Conservation (phyloP, 2,113 vertebrate genomes). For the Dolichallabes microphthalmus region DNA sequence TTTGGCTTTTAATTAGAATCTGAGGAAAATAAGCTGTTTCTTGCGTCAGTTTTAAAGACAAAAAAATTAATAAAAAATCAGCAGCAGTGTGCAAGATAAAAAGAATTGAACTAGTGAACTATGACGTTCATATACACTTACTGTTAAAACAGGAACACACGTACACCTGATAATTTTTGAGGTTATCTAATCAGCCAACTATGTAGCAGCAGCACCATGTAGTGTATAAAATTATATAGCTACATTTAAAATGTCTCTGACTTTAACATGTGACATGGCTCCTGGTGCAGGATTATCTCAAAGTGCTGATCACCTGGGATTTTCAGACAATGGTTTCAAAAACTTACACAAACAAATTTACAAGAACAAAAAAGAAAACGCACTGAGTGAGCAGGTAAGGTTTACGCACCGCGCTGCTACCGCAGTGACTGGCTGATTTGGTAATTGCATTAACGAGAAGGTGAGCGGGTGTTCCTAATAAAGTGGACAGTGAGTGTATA, state of each 20-base stretch:
- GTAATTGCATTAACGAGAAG: background rate
- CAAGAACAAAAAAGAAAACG: background rate
- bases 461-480: background rate
- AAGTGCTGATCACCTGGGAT: background rate
- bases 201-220: too few relatives aligned
- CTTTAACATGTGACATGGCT: too few relatives aligned
- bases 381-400: background rate
- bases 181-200: too few relatives aligned
- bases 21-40: background rate
- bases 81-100: background rate
- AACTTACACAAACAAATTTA: background rate
- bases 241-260: background rate
- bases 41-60: background rate
- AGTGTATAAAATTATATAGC: too few relatives aligned
- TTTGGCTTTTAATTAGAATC: background rate
- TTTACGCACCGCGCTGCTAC: background rate
- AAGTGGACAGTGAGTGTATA: background rate
- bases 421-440: background rate
- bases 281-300: too few relatives aligned
- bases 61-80: background rate
- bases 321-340: background rate
- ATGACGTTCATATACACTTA: background rate
- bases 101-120: background rate
- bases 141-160: background rate
- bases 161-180: background rate